Conservation (phyloP, 2,113 vertebrate species). For the Salminus brasiliensis region DNA sequence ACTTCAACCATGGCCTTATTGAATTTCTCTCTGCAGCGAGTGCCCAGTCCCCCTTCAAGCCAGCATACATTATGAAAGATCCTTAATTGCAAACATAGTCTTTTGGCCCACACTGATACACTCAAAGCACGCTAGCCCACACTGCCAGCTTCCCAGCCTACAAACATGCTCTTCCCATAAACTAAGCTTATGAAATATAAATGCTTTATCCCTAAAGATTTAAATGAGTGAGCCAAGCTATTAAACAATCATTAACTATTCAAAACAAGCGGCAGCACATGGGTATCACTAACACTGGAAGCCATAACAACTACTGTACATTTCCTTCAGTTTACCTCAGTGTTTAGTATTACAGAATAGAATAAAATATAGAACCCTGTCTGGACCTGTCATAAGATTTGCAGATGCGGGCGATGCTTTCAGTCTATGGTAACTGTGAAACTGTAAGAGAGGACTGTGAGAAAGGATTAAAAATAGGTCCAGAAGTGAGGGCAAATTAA, state of each 20-base stretch:
- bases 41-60: conserved; percentile 3
- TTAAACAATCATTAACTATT: conserved; percentile 31
- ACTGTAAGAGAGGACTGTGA: background rate
- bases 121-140: background rate
- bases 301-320: background rate
- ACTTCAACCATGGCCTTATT: conserved; percentile 2
- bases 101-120: conserved; percentile 1
- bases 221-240: conserved; percentile 16
- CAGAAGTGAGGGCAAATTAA: no score
- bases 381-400: background rate
- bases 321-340: background rate
- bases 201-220: conserved; percentile 18
- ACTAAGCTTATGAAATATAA: conserved; percentile 21
- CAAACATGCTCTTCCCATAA: conserved; percentile 16
- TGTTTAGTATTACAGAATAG: background rate
- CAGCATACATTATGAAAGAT: conserved; percentile 12
- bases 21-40: background rate
- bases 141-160: background rate
- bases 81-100: conserved; percentile 29
- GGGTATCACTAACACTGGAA: background rate
- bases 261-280: background rate
- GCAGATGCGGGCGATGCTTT: background rate
- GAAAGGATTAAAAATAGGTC: no score
- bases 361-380: background rate
- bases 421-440: background rate